Conservation (phyloP, 1,140 invertebrate genomes). For the Laodelphax striatellus region DNA sequence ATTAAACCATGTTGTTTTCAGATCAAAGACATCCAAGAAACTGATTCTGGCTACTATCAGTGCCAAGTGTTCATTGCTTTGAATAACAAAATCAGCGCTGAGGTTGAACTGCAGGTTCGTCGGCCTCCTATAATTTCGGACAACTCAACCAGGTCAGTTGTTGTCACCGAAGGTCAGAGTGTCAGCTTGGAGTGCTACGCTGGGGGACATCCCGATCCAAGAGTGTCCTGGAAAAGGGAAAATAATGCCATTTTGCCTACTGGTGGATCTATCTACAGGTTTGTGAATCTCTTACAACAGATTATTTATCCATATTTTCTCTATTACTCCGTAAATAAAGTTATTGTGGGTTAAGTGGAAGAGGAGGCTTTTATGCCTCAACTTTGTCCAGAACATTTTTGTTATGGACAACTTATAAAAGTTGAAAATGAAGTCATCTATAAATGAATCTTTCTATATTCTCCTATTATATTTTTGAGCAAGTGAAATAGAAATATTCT, state of each 20-base stretch:
- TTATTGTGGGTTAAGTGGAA: too few relatives aligned
- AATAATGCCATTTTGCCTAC: constrained; percentile 87
- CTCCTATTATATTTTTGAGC: too few relatives aligned
- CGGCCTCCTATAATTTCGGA: constrained; percentile 83
- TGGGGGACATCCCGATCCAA: constrained; percentile 65
- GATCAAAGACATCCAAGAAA: constrained; percentile 93
- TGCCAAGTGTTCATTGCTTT: constrained; percentile 75
- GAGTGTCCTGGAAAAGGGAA: constrained; percentile 82
- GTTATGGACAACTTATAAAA: too few relatives aligned
- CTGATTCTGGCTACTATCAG: constrained; percentile 76
- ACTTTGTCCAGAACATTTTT: too few relatives aligned
- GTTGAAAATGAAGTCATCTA: too few relatives aligned
- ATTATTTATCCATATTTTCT: too few relatives aligned
- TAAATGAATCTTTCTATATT: too few relatives aligned
- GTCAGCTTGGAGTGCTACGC: constrained; percentile 81
- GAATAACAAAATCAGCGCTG: constrained; percentile 64
- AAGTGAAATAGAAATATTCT: too few relatives aligned
- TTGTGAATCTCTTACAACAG: background rate
- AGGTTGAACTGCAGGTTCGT: constrained; percentile 72
- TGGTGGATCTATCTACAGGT: constrained; percentile 64
- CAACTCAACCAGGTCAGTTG: constrained; percentile 77
- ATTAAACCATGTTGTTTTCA: constrained; percentile 28
- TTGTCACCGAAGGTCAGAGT: constrained; percentile 66
- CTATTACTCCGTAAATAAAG: too few relatives aligned
- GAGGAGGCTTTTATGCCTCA: too few relatives aligned